Evolutionary conservation across 2,888 invertebrate genomes (phyloP), one percentile per base, ranked within the genome.

Genomic region (Margaritifera margaritifera): DNA sequence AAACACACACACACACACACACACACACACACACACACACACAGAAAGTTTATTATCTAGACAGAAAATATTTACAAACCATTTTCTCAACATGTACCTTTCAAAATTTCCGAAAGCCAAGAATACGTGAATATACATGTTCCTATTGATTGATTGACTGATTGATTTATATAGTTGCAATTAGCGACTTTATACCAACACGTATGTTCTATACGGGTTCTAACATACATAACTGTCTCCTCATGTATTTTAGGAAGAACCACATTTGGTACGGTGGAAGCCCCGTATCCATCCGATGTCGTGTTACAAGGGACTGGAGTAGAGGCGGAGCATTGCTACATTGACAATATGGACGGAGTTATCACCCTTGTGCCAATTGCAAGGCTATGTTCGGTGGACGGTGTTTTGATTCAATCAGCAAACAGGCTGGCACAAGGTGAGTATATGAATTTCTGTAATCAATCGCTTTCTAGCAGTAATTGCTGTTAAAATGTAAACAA

Each of bases 231-330:
- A 42, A 42, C 42, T 42, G 0, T 42, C 2, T 15, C 15, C 42
- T 42, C 42, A 22, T 60, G 50, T 58, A 31, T 73, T 76, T 60
- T 91, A 96, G 96, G 96, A 78, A 93, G 94, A 77, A 94, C 95
- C n/a, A 78, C 66, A n/a, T 78, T 85, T 62, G 94, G 94, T 24
- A 92, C 96, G 75, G 95, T 95, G 71, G 94, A 72, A 93, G 76
- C 78, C 24, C 94, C 70, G 66, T 93, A 75, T 22, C 68, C 93
- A 85, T 95, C 95, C 85, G 96, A 96, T 89, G 94, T 97, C 80
- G 92, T 94, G 77, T 93, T 97, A 27, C 93, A 94, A 81, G 96
- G 96, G n/a, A 93, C 94, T 1, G 96, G 96, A 4, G 95, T 97
- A 42, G 94, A 94, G 75, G 92, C 93, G 71, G 92, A 94, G 61